phyloP scores from a whole-genome alignment of 2,888 invertebrate species.

The Lacanobia wlatinum region DNA sequence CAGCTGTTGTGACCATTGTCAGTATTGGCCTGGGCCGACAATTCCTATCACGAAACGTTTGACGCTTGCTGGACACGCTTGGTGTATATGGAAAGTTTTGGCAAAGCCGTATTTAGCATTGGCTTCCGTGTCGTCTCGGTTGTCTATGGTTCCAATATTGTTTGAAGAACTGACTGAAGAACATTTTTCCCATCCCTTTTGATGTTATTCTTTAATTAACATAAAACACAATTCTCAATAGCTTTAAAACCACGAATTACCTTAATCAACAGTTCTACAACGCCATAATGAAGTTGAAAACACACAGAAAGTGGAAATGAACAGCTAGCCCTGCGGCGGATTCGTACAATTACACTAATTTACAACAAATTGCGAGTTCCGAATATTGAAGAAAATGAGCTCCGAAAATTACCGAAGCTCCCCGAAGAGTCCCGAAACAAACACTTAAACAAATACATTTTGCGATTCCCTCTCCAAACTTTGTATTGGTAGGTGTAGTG shows the following conservation, averaged over 20 bases:
- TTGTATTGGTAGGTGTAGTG: constrained; percentile 54
- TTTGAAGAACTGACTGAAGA: neutral
- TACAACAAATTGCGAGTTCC: constrained; percentile 55
- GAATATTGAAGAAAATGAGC: constrained; percentile 59
- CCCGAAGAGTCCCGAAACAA: constrained; percentile 42
- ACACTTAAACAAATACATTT: constrained; percentile 57
- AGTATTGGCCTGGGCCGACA: no score
- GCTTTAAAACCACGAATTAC: constrained; percentile 27
- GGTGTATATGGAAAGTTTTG: neutral
- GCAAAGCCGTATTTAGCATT: neutral
- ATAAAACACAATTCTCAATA: constrained; percentile 20
- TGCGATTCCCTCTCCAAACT: constrained; percentile 38
- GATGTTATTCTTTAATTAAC: neutral
- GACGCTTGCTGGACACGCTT: neutral
- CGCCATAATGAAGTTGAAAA: constrained; percentile 42
- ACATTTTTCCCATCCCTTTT: neutral
- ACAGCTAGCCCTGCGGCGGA: constrained; percentile 31
- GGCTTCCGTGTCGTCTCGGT: neutral
- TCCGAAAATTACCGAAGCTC: constrained; percentile 19
- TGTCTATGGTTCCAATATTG: neutral
- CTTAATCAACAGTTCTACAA: constrained; percentile 39
- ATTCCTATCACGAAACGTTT: no score
- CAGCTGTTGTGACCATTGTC: neutral
- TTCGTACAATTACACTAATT: constrained; percentile 62
- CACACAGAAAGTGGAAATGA: constrained; percentile 42